A percentile compares a stretch with the other conserved stretches of the same genome.
Evolutionary conservation across 2,797 vertebrate species (phyloP).

Genomic region (Todus mexicanus): DNA sequence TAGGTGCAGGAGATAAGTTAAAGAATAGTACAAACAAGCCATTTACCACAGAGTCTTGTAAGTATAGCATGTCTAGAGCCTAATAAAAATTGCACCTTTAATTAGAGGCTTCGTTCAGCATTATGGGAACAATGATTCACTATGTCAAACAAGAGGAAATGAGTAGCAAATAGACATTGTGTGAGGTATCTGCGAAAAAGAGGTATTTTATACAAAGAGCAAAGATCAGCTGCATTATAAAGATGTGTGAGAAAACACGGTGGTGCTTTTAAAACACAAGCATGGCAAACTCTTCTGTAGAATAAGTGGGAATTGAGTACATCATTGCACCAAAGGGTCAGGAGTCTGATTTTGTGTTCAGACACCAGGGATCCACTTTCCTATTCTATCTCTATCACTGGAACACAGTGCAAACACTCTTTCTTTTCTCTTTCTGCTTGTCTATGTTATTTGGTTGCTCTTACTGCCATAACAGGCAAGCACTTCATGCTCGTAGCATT

Average conservation of each 20-base stretch:
- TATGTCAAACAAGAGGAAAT: not conserved
- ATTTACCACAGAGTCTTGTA: conserved; percentile 25
- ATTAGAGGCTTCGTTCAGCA: conserved; percentile 62
- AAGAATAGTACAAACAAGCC: conserved; percentile 20
- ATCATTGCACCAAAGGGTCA: not conserved
- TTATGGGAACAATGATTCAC: conserved; percentile 45
- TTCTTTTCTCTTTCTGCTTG: not conserved
- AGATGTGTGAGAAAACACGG: not conserved
- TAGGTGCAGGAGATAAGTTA: not conserved
- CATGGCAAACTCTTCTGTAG: not conserved
- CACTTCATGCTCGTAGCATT: fast-evolving
- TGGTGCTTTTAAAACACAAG: not conserved
- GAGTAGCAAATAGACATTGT: not conserved
- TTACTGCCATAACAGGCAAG: not conserved
- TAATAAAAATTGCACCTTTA: conserved; percentile 44
- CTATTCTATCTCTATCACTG: not conserved
- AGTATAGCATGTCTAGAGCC: conserved; percentile 46
- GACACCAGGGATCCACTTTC: not conserved
- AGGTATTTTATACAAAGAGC: not conserved
- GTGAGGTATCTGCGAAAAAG: not conserved
- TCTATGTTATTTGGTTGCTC: not conserved
- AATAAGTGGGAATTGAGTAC: not conserved
- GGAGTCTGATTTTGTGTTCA: not conserved
- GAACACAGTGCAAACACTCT: not conserved
- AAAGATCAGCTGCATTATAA: not conserved